These are phyloP conservation scores for Lepidocolaptes lacrymiger DNA, from an alignment of 2,797 vertebrate genomes.

Conservation along the genomic window DNA sequence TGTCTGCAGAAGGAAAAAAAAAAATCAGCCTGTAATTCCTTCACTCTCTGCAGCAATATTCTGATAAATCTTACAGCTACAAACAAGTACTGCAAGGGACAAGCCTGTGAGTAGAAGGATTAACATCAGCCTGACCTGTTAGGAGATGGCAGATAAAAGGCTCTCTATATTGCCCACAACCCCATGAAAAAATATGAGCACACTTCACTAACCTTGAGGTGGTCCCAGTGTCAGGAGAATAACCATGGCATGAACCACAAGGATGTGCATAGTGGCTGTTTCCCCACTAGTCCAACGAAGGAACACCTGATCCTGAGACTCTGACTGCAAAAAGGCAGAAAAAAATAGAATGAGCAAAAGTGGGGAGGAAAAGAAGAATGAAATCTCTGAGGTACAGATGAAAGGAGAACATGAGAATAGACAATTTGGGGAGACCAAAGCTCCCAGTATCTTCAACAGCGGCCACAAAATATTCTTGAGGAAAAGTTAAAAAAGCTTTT, in stretches of 20 bases:
- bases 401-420: not conserved
- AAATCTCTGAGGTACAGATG: not conserved
- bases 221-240: slow-evolving; percentile 91
- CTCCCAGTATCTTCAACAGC: not conserved
- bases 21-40: not conserved
- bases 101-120: not conserved
- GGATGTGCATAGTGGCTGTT: slow-evolving; percentile 97
- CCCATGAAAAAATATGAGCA: not conserved
- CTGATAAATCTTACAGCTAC: not conserved
- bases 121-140: not conserved
- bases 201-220: slow-evolving; percentile 76
- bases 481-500: not conserved
- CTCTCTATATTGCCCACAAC: not conserved
- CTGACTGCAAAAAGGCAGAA: slow-evolving; percentile 80
- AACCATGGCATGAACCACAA: slow-evolving; percentile 99
- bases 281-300: slow-evolving; percentile 96
- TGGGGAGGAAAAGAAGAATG: not conserved
- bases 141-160: not conserved
- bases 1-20: not conserved
- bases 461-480: not conserved
- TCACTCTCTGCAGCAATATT: not conserved
- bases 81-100: not conserved
- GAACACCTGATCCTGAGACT: slow-evolving; percentile 98
- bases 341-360: not conserved
- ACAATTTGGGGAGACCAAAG: not conserved